A percentile compares a stretch with the other conserved stretches of the same genome.
Evolutionary conservation across 1,140 invertebrate genomes (phyloP).

Genomic region (Plodia interpunctella): DNA sequence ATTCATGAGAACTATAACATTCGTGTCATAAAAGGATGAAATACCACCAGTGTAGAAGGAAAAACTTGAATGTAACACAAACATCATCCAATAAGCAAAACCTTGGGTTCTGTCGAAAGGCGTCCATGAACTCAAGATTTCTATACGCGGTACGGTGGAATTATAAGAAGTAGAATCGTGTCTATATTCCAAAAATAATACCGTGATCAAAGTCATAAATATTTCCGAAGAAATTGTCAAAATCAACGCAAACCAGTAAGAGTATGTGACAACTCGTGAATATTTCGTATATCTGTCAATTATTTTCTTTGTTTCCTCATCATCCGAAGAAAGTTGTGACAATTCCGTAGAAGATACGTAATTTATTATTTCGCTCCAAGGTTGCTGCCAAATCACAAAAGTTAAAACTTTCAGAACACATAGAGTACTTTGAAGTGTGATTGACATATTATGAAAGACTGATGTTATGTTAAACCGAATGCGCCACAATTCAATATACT

Average conservation of each 20-base stretch:
- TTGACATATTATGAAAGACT: constrained; percentile 51
- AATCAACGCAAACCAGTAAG: constrained; percentile 47
- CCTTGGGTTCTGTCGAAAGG: constrained; percentile 41
- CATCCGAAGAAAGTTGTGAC: constrained; percentile 33
- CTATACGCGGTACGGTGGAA: constrained; percentile 41
- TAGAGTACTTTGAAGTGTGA: constrained; percentile 53
- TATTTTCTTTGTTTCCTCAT: constrained; percentile 25
- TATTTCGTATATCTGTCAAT: constrained; percentile 47
- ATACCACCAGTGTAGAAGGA: constrained; percentile 54
- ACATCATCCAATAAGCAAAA: constrained; percentile 40
- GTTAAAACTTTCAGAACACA: constrained; percentile 51
- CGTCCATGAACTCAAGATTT: constrained; percentile 42
- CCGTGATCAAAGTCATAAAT: constrained; percentile 42
- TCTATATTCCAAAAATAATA: constrained; percentile 32
- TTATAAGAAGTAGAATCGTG: constrained; percentile 22
- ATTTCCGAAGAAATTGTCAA: constrained; percentile 50
- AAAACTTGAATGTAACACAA: constrained; percentile 37
- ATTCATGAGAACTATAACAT: constrained; percentile 48
- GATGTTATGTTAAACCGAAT: constrained; percentile 42
- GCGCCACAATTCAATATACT: constrained; percentile 55
- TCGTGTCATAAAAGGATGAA: constrained; percentile 54
- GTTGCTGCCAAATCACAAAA: constrained; percentile 48
- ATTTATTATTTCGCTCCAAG: constrained; percentile 45
- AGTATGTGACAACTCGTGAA: constrained; percentile 48
- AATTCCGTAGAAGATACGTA: constrained; percentile 44